Conservation (phyloP, 2,797 vertebrate species). For the Sebastes minor region DNA sequence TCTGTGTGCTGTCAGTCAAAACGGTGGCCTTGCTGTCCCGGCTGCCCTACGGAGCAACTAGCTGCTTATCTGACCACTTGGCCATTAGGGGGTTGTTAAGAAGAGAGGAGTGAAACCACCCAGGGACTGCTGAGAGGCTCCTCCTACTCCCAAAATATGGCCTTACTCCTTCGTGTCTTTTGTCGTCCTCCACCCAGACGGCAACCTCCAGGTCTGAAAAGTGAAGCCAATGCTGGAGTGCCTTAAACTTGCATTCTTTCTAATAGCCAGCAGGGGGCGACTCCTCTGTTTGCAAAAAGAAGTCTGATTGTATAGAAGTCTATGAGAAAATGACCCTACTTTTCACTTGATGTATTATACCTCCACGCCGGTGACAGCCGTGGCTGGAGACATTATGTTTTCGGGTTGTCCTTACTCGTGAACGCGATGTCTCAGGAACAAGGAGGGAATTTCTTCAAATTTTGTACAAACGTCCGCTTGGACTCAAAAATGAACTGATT, state of each 20-base stretch:
- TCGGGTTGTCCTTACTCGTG: no score
- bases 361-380: no score
- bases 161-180: conserved; percentile 1
- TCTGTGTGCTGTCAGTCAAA: conserved; percentile 75
- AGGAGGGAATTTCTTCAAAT: no score
- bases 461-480: no score
- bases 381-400: no score
- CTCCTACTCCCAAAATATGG: conserved; percentile 15
- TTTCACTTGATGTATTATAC: not conserved
- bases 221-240: not conserved
- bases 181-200: not conserved
- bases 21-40: conserved; percentile 44
- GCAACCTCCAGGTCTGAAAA: not conserved
- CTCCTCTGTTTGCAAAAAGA: no score
- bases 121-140: conserved; percentile 2
- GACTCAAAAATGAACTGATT: no score
- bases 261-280: not conserved
- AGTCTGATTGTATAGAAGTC: no score
- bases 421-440: no score
- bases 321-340: not conserved
- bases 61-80: conserved; percentile 46
- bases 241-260: not conserved
- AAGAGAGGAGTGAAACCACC: conserved; percentile 34
- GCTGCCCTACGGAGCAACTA: conserved; percentile 45
- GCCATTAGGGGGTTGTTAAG: conserved; percentile 44